phyloP scores from a whole-genome alignment of 1,140 invertebrate genomes.

The Schlechtendalia chinensis region DNA sequence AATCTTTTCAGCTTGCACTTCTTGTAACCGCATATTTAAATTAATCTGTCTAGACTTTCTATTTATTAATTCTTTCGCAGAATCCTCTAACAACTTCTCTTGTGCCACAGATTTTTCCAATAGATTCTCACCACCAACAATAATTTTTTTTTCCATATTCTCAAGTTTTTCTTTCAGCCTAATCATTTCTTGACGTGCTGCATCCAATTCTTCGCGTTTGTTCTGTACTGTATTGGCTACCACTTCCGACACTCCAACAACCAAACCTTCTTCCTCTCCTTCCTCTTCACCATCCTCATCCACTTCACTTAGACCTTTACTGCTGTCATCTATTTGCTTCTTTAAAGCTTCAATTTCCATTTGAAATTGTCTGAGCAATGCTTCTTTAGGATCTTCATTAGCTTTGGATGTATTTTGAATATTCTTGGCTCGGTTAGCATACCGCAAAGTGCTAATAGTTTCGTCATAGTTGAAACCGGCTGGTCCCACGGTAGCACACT shows the following conservation, averaged over 20 bases:
- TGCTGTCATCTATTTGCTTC: constrained; percentile 69
- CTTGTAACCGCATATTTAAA: constrained; percentile 74
- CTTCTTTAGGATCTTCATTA: constrained; percentile 98
- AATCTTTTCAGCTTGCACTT: constrained; percentile 78
- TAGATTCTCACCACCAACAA: constrained; percentile 97
- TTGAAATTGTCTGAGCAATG: constrained; percentile 91
- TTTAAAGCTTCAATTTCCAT: constrained; percentile 91
- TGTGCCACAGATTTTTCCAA: constrained; percentile 96
- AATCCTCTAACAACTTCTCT: constrained; percentile 84
- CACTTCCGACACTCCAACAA: constrained; percentile 52
- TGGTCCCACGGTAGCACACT: constrained; percentile 92
- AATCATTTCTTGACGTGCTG: constrained; percentile 41
- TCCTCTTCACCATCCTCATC: constrained; percentile 66
- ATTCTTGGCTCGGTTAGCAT: constrained; percentile 95
- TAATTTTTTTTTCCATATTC: constrained; percentile 90
- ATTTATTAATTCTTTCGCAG: constrained; percentile 84
- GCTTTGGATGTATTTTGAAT: constrained; percentile 95
- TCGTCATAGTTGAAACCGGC: constrained; percentile 97
- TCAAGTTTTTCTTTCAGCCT: constrained; percentile 74
- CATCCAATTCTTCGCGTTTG: constrained; percentile 62
- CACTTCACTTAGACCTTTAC: constrained; percentile 51
- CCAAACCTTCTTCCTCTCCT: constrained; percentile 59
- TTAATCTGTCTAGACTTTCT: constrained; percentile 78
- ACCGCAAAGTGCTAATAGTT: constrained; percentile 92
- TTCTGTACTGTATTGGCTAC: constrained; percentile 55